These are phyloP conservation scores for Lamprotornis superbus DNA, from an alignment of 2,113 vertebrate species.

Conservation along the genomic window DNA sequence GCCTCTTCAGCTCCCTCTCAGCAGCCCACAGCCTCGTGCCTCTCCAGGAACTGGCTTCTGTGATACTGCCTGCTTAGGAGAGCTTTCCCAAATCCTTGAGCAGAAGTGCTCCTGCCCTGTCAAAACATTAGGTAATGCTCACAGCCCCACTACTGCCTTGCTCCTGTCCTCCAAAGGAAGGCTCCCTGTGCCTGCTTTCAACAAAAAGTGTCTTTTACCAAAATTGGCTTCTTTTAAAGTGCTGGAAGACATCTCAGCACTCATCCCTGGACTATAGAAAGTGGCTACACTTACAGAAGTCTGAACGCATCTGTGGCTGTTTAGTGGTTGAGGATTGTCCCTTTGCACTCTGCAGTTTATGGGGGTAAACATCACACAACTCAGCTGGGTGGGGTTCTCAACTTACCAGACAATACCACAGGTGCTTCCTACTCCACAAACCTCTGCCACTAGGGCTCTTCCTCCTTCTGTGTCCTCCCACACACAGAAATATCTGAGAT, in stretches of 20 bases:
- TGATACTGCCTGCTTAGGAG: not conserved
- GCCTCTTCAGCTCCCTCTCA: not conserved
- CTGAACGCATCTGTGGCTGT: not conserved
- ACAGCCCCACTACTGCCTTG: not conserved
- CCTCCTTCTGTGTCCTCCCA: not conserved
- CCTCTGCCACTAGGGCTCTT: not conserved
- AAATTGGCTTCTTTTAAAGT: not conserved
- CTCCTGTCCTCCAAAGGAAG: not conserved
- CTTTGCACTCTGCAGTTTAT: not conserved
- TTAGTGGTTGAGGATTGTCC: not conserved
- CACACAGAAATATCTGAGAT: not conserved
- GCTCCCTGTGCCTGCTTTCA: not conserved
- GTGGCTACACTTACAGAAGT: not conserved
- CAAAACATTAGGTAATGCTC: not conserved
- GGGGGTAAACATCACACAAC: accelerated
- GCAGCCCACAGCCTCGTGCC: not conserved
- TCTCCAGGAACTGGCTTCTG: not conserved
- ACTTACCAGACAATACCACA: not conserved
- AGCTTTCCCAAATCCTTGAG: not conserved
- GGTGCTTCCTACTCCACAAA: not conserved
- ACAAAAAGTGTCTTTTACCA: not conserved
- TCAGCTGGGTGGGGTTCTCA: not conserved
- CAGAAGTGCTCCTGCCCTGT: not conserved
- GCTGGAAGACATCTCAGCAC: not conserved
- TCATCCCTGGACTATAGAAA: not conserved